Base-by-base conservation (phyloP, 2,797 vertebrate species). In the Holocentrus rufus region DNA sequence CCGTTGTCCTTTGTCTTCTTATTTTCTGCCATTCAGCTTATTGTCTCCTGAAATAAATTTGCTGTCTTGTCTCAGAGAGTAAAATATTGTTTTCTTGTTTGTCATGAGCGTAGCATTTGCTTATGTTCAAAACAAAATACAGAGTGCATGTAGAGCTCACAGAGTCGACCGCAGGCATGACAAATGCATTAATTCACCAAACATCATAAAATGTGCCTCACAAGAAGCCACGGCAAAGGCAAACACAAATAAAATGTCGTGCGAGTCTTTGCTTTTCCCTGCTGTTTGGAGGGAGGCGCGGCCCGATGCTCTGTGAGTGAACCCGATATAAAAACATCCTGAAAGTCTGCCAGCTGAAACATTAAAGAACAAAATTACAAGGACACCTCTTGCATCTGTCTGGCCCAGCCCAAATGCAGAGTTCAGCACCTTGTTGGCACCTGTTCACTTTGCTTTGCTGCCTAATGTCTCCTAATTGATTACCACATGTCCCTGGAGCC, bases 171-270 rank as follows among this genome's bases (percentile, higher is more conserved):
- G 42, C 89, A 92, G 82, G 89, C 88, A 84, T 78, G 81, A 88
- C 86, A 81, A 90, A 85, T 80, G 83, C 62, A 90, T 82, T 79
- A 88, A 89, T 90, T 87, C 69, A 80, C 78, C 75, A 87, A 82
- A 62, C 75, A 65, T 91, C 83, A 79, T 88, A 89, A 93, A 93
- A 88, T 52, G 56, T 9, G 75, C 78, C 86, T 90, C 85, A 88
- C 89, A 92, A 82, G 83, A 90, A 84, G 88, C 85, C 85, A 83
- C 87, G 64, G 75, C 79, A 75, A 87, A 84, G 81, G 77, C 84
- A 88, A 91, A 92, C 90, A 91, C 82, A 92, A 89, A 88, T 89
- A 88, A 90, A 90, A 89, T 88, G 74, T 85, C 79, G 74, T 92
- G 86, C 82, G 73, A 90, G 71, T 83, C 64, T 53, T 31, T 69